Evolutionary conservation across 2,888 invertebrate species (phyloP).

Genomic region (Drosophila nr. medialis): DNA sequence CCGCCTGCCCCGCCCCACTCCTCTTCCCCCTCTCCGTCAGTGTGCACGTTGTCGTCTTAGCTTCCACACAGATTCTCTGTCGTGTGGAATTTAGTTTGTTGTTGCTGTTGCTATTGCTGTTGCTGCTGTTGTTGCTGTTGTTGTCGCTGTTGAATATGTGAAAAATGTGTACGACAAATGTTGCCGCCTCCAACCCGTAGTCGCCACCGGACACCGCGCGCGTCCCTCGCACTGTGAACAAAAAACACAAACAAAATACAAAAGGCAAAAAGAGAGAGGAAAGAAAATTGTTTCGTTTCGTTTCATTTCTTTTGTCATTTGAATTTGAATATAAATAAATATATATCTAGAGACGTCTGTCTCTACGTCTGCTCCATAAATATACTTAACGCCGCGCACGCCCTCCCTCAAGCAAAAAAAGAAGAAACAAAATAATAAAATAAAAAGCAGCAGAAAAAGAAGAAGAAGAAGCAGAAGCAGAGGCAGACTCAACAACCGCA

Average conservation of each 20-base stretch:
- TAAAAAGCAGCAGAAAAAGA: neutral
- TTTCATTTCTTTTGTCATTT: conserved; percentile 78
- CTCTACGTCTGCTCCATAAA: conserved; percentile 64
- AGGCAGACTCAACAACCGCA: conserved; percentile 13
- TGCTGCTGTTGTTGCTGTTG: conserved; percentile 32
- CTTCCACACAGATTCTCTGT: conserved; percentile 34
- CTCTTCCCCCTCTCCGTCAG: neutral
- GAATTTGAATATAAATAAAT: conserved; percentile 75
- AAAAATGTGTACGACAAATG: conserved; percentile 79
- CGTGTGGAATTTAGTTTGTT: conserved; percentile 38
- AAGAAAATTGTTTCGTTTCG: conserved; percentile 67
- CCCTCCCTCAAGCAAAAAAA: neutral
- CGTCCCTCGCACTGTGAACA: conserved; percentile 14
- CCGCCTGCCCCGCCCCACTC: neutral
- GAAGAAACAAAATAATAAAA: neutral
- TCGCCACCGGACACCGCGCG: neutral
- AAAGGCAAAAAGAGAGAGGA: conserved; percentile 36
- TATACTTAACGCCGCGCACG: conserved; percentile 19
- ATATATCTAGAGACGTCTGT: conserved; percentile 55
- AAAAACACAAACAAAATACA: conserved; percentile 26
- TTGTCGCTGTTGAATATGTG: conserved; percentile 60
- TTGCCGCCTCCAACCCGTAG: conserved; percentile 21
- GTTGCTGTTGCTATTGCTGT: conserved; percentile 22
- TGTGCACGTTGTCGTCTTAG: conserved; percentile 35
- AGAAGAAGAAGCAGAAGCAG: neutral